Evolutionary conservation across 2,113 vertebrate species (phyloP).

Genomic region (Rhinoderma darwinii): DNA sequence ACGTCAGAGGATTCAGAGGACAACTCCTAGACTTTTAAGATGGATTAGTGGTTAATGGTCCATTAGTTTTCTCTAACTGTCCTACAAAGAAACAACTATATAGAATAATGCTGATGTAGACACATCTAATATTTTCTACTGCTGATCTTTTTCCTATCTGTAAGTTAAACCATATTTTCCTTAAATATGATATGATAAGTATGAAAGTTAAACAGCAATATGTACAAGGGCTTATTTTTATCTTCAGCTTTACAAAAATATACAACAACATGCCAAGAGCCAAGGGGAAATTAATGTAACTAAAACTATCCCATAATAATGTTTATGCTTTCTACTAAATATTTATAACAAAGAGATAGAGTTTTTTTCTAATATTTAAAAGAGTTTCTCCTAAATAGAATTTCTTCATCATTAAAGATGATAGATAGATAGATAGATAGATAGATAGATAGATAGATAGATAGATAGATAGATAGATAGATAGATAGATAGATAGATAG

Average conservation of each 20-base stretch:
- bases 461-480: too few species aligned
- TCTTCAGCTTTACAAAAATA: not conserved
- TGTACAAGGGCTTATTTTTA: not conserved
- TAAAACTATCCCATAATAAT: not conserved
- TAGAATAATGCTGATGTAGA: not conserved
- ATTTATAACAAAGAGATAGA: not conserved
- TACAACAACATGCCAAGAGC: not conserved
- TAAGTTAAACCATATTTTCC: not conserved
- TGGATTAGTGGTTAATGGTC: constrained; percentile 14
- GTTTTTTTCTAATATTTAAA: not conserved
- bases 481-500: too few species aligned
- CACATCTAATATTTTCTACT: not conserved
- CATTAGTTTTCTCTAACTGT: not conserved
- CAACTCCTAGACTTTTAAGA: not conserved
- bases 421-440: too few species aligned
- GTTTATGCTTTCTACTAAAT: not conserved
- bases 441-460: too few species aligned
- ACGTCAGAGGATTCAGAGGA: too few species aligned
- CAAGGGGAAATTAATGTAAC: not conserved
- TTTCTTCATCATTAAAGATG: too few species aligned
- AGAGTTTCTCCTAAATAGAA: not conserved
- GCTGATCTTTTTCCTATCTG: not conserved
- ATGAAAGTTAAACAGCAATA: not conserved
- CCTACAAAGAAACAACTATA: not conserved
- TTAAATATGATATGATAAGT: constrained; percentile 26